Evolutionary conservation across 2,113 vertebrate genomes (phyloP).

Genomic region (Sinocyclocheilus anophthalmus): DNA sequence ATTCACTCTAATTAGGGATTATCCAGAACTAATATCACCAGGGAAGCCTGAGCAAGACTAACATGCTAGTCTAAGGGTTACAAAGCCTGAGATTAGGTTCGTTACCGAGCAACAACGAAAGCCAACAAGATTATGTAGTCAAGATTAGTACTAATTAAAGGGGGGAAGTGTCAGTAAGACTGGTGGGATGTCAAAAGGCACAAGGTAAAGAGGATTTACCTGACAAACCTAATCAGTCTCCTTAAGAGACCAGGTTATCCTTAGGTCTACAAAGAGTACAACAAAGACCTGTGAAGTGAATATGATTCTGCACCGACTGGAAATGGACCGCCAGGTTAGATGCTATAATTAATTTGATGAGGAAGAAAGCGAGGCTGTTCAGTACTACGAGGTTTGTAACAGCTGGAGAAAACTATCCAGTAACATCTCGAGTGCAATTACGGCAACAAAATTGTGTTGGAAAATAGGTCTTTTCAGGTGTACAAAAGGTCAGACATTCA

Average conservation of each 20-base stretch:
- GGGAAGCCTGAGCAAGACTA: constrained; percentile 36
- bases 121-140: constrained; percentile 54
- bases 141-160: constrained; percentile 63
- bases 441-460: background rate
- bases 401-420: background rate
- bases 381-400: background rate
- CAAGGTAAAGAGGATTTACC: constrained; percentile 50
- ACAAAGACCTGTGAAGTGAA: too few relatives aligned
- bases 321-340: background rate
- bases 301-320: background rate
- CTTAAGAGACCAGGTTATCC: constrained; percentile 24
- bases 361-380: background rate
- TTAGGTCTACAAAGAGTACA: background rate
- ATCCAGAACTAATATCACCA: constrained; percentile 4
- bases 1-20: constrained; percentile 13
- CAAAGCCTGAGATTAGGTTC: constrained; percentile 48
- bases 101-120: constrained; percentile 64
- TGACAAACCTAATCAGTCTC: constrained; percentile 42
- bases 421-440: background rate
- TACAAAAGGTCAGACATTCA: background rate
- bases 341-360: background rate
- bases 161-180: constrained; percentile 28
- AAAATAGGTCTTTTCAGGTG: background rate
- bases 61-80: background rate
- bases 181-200: constrained; percentile 26